Evolutionary conservation across 2,888 invertebrate genomes (phyloP), one percentile per base, ranked within the genome.

Genomic region (Metacarcinus magister): DNA sequence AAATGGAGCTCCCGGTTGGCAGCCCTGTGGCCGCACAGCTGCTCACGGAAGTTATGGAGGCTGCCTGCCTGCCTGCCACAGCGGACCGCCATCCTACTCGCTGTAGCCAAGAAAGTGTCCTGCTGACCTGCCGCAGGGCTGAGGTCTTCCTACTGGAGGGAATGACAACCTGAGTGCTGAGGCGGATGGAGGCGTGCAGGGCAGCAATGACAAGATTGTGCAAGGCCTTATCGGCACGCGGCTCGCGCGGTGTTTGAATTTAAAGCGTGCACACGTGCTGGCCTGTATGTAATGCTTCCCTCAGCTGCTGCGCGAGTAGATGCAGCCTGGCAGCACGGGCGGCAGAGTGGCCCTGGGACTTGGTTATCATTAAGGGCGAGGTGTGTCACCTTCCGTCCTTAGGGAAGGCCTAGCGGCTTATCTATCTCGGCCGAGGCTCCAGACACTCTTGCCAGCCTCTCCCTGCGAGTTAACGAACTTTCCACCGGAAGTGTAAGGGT

Each of bases 211-310:
- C 92, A 23, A 8, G 44, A 93, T 43, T 44, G 39, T 28, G 44
- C 39, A 43, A 60, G 90, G 28, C 54, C 43, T 44, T 95, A 43
- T 60, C 87, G 23, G 89, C 96, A 96, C 96, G 96, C 94, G 96
- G 94, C 96, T 92, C 95, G 96, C 96, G 96, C 96, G 94, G 60
- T 95, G 67, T 96, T 96, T 95, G 96, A 96, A 96, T 93, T 96
- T 94, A 94, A 96, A 95, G 75, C 96, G 89, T n/a, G 43, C 46
- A 87, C 96, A 96, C 96, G 94, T 96, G 96, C 92, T 92, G 44
- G 90, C 32, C 43, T 82, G 32, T 92, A 44, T 82, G 32, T 92
- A 44, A 2, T 48, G 91, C 46, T 46, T 48, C n/a, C 91, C 91
- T 44, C 8, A 91, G 28, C 46, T 46, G 48, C 46, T 46, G 46